Evolutionary conservation across 2,888 invertebrate genomes (phyloP), one percentile per base, ranked within the genome.

Genomic region (Morpho achilles): DNA sequence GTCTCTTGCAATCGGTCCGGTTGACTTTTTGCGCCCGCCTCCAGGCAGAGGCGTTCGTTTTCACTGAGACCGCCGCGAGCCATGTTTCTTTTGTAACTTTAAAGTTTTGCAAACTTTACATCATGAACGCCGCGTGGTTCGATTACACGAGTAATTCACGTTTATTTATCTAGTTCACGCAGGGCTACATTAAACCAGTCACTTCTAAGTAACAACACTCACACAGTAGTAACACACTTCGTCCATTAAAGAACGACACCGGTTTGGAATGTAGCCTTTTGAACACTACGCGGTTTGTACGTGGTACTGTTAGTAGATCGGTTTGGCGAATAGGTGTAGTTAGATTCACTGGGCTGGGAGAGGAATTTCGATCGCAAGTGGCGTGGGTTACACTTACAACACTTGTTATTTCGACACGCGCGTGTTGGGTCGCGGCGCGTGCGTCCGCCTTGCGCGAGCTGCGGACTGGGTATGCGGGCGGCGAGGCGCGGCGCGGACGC

Each of bases 231-330:
- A 83, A 61, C 81, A 83, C 87, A 85, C 84, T 80, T 79, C 80
- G 86, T 82, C 84, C 86, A 84, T 82, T 86, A 83, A 83, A 81
- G 82, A 87, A 83, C 87, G 84, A 84, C 88, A 89, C 87, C 82
- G 87, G 87, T 83, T 86, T 77, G 88, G 89, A 89, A 90, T 89
- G 89, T 81, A 82, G 86, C 86, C 84, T 84, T 80, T 71, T 76
- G 82, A 81, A 81, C 87, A 85, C 83, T 83, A 53, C 59, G 58
- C 73, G 74, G 74, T 69, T 74, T 68, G 69, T 64, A 69, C 58
- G 71, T 73, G 76, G 76, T 76, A 82, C 74, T 71, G 72, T 75
- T 74, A 65, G 75, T 72, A 68, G 69, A 72, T 69, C 71, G 63
- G 71, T 76, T 71, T 69, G 67, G 42, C 42, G 42, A 43, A 43